A percentile compares a stretch with the other conserved stretches of the same genome.
phyloP scores from a whole-genome alignment of 2,888 invertebrate species.

The Celastrina argiolus region DNA sequence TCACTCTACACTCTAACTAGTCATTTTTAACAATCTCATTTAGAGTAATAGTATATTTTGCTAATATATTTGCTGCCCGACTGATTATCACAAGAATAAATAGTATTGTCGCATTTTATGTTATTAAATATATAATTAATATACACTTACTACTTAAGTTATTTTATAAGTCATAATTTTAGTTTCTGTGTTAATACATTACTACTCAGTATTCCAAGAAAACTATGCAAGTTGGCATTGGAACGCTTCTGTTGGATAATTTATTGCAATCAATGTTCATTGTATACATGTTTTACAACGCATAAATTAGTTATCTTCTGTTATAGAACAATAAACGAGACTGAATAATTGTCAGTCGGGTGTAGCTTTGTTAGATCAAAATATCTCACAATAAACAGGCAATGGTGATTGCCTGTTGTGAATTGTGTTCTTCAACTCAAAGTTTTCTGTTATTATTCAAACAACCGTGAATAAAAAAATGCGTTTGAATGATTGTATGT shows the following conservation, averaged over 20 bases:
- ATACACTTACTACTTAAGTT: background rate
- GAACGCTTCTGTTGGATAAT: no score
- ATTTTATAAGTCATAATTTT: background rate
- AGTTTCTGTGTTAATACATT: no score
- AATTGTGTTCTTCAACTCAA: no score
- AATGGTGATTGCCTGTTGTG: no score
- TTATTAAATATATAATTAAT: background rate
- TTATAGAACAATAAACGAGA: background rate
- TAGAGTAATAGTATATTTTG: constrained; percentile 31
- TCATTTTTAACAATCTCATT: constrained; percentile 55
- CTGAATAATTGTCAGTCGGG: constrained; percentile 14
- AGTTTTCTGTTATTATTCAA: no score
- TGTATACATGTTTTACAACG: no score
- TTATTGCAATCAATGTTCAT: no score
- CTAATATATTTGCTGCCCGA: constrained; percentile 7
- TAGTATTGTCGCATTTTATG: background rate
- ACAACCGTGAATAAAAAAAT: no score
- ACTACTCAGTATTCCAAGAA: no score
- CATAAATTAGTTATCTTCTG: background rate
- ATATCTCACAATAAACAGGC: constrained; percentile 20
- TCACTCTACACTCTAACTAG: constrained; percentile 41
- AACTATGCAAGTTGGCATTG: no score
- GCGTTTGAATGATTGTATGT: background rate
- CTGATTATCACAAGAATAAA: background rate
- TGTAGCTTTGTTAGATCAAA: background rate